These are phyloP conservation scores for Corydoras sp. DNA, from an alignment of 2,113 vertebrate species.

Conservation along the genomic window DNA sequence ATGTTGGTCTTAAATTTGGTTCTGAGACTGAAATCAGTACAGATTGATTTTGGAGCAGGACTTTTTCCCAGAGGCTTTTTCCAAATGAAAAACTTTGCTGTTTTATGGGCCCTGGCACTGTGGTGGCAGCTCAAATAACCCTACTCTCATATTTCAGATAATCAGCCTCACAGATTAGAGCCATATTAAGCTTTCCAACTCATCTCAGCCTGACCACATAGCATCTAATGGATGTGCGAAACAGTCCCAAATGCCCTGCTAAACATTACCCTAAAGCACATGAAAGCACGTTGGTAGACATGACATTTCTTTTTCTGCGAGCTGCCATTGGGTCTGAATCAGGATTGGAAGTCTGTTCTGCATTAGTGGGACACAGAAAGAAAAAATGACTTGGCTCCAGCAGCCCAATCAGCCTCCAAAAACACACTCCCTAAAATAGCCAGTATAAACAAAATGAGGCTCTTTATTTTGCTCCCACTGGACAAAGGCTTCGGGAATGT, in stretches of 20 bases:
- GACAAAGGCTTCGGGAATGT: background rate
- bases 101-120: slow-evolving; percentile 7
- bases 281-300: background rate
- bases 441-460: background rate
- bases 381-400: background rate
- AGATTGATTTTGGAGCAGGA: slow-evolving; percentile 10
- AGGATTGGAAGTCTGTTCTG: background rate
- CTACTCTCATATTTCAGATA: slow-evolving; percentile 14
- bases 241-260: background rate
- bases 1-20: background rate
- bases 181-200: slow-evolving; percentile 2
- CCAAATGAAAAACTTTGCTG: slow-evolving; percentile 14
- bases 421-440: background rate
- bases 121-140: slow-evolving; percentile 19
- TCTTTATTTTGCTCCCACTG: background rate
- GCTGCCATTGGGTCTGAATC: background rate
- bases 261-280: background rate
- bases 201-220: slow-evolving; percentile 2
- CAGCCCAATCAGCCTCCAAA: background rate
- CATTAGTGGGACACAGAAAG: background rate
- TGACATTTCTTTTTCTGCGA: background rate
- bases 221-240: background rate
- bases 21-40: slow-evolving; percentile 11
- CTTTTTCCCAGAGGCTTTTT: background rate
- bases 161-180: slow-evolving; percentile 5